Percentiles rank a stretch among this genome's conserved stretches.
phyloP scores from a whole-genome alignment of 2,888 invertebrate genomes.

The Glaucopsyche alexis region DNA sequence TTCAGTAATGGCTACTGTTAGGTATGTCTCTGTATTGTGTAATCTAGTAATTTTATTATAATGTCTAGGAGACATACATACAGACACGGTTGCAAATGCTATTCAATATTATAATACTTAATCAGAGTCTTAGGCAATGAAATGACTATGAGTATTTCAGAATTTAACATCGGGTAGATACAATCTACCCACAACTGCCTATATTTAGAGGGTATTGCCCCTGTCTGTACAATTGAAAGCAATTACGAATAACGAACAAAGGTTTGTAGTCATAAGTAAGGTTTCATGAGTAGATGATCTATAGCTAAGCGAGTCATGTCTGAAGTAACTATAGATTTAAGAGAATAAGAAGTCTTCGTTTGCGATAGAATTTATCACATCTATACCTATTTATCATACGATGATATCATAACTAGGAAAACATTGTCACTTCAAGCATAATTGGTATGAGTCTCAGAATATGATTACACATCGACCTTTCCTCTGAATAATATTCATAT shows the following conservation, averaged over 20 bases:
- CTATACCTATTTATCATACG: conserved; percentile 16
- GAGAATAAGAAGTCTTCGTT: neutral
- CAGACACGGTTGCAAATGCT: neutral
- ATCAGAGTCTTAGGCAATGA: neutral
- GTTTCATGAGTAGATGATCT: too few species aligned
- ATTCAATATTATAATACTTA: neutral
- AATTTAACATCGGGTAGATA: neutral
- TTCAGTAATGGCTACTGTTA: neutral
- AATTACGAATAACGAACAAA: too few species aligned
- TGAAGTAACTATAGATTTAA: neutral
- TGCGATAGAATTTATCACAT: neutral
- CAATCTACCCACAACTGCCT: neutral
- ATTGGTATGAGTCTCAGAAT: neutral
- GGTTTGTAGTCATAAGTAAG: too few species aligned
- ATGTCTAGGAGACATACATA: neutral
- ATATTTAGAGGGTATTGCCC: too few species aligned
- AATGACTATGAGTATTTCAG: neutral
- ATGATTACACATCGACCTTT: neutral
- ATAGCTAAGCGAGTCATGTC: too few species aligned
- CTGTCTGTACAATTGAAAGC: too few species aligned
- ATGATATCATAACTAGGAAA: conserved; percentile 23
- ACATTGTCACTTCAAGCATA: neutral
- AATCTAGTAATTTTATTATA: neutral
- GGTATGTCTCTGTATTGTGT: neutral
- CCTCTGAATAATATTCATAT: neutral